phyloP scores from a whole-genome alignment of 2,113 vertebrate genomes.

The Pelvicachromis taeniatus region DNA sequence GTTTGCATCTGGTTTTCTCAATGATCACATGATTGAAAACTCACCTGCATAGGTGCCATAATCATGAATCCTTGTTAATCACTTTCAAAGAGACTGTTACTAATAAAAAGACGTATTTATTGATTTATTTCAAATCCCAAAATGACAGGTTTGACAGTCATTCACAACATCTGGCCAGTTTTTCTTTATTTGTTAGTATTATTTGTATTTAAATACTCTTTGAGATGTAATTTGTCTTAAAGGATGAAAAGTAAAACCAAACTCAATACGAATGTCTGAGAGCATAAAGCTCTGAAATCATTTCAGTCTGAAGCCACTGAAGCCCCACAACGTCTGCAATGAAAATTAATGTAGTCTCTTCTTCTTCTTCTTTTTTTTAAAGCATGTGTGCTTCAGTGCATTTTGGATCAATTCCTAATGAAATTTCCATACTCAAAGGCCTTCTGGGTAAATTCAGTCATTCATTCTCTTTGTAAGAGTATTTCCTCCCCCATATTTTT shows the following conservation, averaged over 20 bases:
- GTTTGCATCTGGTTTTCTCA: not conserved
- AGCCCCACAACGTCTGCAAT: constrained; percentile 21
- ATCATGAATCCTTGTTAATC: constrained; percentile 6
- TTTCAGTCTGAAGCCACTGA: not conserved
- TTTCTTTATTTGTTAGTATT: not conserved
- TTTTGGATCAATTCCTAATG: constrained; percentile 47
- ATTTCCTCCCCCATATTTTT: not conserved
- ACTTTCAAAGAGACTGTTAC: not conserved
- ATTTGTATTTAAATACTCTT: not conserved
- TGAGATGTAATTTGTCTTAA: constrained; percentile 3
- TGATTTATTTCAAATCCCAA: not conserved
- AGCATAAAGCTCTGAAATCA: not conserved
- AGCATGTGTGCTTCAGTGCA: constrained; percentile 17
- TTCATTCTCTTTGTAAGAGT: not conserved
- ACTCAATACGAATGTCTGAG: not conserved
- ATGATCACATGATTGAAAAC: not conserved
- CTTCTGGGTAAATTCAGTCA: not conserved
- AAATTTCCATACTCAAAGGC: constrained; percentile 2
- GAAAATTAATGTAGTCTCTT: constrained; percentile 27
- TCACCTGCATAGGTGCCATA: not conserved
- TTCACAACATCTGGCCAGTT: not conserved
- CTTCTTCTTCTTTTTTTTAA: constrained; percentile 15
- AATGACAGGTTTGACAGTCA: not conserved
- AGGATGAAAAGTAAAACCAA: constrained; percentile 1
- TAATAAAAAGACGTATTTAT: not conserved